Percentiles rank a stretch among this genome's conserved stretches.
Conservation (phyloP, 2,113 vertebrate genomes). For the Grammomys dolichurus region DNA sequence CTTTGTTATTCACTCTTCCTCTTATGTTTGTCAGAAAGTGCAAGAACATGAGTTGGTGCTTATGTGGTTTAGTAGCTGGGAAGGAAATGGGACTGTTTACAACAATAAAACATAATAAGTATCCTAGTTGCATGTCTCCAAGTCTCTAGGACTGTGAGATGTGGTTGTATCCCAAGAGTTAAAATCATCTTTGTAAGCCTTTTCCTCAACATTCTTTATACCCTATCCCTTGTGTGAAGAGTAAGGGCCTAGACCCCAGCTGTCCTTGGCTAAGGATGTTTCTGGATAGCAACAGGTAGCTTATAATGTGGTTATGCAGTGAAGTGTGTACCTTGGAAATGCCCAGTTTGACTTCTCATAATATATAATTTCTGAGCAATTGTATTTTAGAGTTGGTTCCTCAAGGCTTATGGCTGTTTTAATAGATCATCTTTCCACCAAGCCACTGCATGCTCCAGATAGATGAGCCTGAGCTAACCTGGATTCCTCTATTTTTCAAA, state of each 20-base stretch:
- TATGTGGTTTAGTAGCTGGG: not conserved
- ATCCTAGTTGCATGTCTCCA: not conserved
- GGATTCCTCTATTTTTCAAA: not conserved
- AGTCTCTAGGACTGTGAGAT: not conserved
- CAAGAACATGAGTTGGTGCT: not conserved
- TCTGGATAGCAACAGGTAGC: not conserved
- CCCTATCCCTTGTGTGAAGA: not conserved
- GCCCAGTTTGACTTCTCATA: not conserved
- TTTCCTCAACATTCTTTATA: not conserved
- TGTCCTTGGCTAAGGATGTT: not conserved
- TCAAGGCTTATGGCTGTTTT: not conserved
- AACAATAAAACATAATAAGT: not conserved
- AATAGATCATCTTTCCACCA: not conserved
- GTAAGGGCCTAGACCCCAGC: not conserved
- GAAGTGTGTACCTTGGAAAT: not conserved
- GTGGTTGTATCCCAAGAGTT: not conserved
- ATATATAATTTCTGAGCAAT: not conserved
- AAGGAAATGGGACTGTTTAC: not conserved
- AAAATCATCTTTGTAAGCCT: not conserved
- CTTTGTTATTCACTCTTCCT: not conserved
- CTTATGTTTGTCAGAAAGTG: not conserved
- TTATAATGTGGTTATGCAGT: not conserved
- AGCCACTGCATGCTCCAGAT: not conserved
- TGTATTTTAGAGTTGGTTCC: not conserved
- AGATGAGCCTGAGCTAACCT: not conserved